phyloP scores from a whole-genome alignment of 2,113 vertebrate species.

The Crotalus viridis region DNA sequence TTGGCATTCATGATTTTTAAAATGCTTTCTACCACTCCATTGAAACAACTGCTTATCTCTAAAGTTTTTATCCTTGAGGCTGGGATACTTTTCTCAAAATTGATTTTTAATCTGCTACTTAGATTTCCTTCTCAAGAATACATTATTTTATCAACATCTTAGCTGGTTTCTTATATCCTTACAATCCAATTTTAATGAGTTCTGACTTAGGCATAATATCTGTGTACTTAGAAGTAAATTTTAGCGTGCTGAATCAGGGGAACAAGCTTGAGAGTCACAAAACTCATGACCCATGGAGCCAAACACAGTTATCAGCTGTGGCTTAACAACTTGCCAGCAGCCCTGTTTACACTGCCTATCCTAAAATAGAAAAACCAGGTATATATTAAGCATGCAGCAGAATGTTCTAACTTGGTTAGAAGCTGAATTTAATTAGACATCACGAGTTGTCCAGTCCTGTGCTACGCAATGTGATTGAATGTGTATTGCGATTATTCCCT shows the following conservation, averaged over 20 bases:
- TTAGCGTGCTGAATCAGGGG: background rate
- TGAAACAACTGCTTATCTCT: background rate
- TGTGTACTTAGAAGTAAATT: background rate
- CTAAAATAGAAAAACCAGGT: background rate
- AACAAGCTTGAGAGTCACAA: background rate
- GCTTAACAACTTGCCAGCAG: background rate
- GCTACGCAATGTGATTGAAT: background rate
- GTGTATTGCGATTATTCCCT: background rate
- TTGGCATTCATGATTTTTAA: background rate
- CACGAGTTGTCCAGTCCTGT: background rate
- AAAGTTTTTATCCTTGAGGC: background rate
- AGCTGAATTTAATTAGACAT: background rate
- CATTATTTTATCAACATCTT: background rate
- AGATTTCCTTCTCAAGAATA: background rate
- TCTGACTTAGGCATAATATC: background rate
- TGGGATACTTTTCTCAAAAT: background rate
- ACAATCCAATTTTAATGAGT: background rate
- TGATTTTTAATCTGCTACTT: background rate
- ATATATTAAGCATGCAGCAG: background rate
- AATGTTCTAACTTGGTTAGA: background rate
- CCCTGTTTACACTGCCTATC: background rate
- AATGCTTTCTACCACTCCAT: background rate
- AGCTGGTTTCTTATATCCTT: background rate
- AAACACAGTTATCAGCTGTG: background rate
- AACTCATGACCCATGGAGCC: background rate